Conservation (phyloP, 2,888 invertebrate genomes). For the Callyntrura sp. region DNA sequence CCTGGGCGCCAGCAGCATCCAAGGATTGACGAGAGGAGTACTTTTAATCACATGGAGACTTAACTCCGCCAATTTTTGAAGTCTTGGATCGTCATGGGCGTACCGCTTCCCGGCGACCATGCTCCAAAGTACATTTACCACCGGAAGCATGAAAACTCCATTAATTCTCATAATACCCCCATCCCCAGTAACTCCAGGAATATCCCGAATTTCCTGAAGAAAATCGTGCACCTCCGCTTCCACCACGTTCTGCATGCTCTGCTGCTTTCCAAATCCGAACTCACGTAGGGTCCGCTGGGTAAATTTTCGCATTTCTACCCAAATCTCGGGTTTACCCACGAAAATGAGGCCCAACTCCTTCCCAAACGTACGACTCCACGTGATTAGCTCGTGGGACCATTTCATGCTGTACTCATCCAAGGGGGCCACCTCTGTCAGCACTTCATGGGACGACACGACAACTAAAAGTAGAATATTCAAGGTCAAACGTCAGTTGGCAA, state of each 20-base stretch:
- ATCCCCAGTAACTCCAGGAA: conserved; percentile 8
- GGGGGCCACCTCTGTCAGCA: conserved; percentile 61
- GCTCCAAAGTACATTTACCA: conserved; percentile 82
- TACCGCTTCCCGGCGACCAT: conserved; percentile 82
- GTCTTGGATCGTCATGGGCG: conserved; percentile 79
- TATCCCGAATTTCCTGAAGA: conserved; percentile 52
- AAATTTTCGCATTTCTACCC: conserved; percentile 64
- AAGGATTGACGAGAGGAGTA: conserved; percentile 62
- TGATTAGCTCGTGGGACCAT: conserved; percentile 46
- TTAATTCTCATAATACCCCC: conserved; percentile 69
- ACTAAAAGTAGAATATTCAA: too few species aligned
- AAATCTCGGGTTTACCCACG: conserved; percentile 28
- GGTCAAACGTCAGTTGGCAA: too few species aligned
- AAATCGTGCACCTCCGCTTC: conserved; percentile 69
- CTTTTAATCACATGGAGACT: conserved; percentile 74
- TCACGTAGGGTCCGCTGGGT: conserved; percentile 52
- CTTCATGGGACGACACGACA: conserved; percentile 53
- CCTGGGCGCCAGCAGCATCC: not conserved
- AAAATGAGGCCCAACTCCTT: conserved; percentile 78
- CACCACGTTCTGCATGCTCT: conserved; percentile 78
- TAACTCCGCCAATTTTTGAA: conserved; percentile 70
- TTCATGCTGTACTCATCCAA: conserved; percentile 69
- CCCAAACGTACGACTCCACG: conserved; percentile 68
- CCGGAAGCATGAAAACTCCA: conserved; percentile 63
- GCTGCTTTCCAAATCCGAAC: conserved; percentile 78